Evolutionary conservation across 1,140 invertebrate species (phyloP).

Genomic region (Cherax quadricarinatus): DNA sequence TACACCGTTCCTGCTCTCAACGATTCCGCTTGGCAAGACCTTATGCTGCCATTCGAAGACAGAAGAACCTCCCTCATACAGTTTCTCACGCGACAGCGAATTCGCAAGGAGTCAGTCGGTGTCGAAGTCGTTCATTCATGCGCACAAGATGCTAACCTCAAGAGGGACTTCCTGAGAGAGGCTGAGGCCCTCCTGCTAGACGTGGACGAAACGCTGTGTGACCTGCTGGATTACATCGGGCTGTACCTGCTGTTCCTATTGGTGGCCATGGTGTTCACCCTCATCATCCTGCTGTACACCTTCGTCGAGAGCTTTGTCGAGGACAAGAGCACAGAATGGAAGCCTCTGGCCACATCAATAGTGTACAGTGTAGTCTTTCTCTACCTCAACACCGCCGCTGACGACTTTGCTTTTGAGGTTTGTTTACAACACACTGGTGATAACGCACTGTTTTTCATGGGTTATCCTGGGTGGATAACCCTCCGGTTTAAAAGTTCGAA

Average conservation of each 20-base stretch:
- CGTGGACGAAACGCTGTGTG: not conserved
- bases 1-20: not conserved
- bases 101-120: not conserved
- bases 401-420: slow-evolving; percentile 6
- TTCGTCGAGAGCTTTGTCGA: slow-evolving; percentile 4
- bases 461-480: too few species aligned
- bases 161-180: not conserved
- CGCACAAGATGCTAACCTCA: not conserved
- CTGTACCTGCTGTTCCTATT: not conserved
- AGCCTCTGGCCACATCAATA: not conserved
- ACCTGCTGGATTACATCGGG: slow-evolving; percentile 8
- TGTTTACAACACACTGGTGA: not conserved
- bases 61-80: not conserved
- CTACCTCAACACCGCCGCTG: not conserved
- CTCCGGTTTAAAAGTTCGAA: too few species aligned
- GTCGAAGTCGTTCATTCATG: not conserved
- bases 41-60: not conserved
- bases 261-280: not conserved
- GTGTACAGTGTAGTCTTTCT: not conserved
- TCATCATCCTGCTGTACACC: not conserved
- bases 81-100: not conserved
- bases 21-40: not conserved
- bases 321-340: not conserved
- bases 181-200: not conserved
- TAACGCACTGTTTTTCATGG: too few species aligned